Evolutionary conservation across 1,140 invertebrate genomes (phyloP).

Genomic region (Nixonia krombeini): DNA sequence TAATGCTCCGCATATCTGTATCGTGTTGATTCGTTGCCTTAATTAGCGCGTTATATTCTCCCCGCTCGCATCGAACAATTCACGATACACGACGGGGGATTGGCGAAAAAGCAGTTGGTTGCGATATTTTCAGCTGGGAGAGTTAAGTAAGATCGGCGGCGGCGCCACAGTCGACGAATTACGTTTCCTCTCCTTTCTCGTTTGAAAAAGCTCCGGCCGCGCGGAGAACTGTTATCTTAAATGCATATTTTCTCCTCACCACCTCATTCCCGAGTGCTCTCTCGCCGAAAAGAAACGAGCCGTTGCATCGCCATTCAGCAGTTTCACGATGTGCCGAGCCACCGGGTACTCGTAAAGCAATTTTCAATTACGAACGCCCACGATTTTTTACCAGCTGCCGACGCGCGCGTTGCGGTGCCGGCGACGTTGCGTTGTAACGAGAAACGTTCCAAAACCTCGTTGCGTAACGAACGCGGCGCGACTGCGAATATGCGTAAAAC

Average conservation of each 20-base stretch:
- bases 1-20: too few relatives aligned
- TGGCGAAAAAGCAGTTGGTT: too few relatives aligned
- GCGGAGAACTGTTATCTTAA: slow-evolving; percentile 40
- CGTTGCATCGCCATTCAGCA: slow-evolving; percentile 23
- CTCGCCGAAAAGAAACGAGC: slow-evolving; percentile 44
- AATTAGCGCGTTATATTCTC: too few relatives aligned
- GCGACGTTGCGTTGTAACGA: slow-evolving; percentile 38
- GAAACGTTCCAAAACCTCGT: slow-evolving; percentile 29
- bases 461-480: background rate
- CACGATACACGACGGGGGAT: too few relatives aligned
- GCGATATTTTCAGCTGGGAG: slow-evolving; percentile 32
- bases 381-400: slow-evolving; percentile 30
- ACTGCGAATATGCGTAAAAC: too few relatives aligned
- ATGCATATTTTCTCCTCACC: slow-evolving; percentile 40
- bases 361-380: slow-evolving; percentile 48
- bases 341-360: slow-evolving; percentile 36
- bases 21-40: too few relatives aligned
- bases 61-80: too few relatives aligned
- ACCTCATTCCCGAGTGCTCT: slow-evolving; percentile 16
- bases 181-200: slow-evolving; percentile 15
- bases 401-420: slow-evolving; percentile 25
- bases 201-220: slow-evolving; percentile 36
- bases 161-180: too few relatives aligned
- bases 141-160: too few relatives aligned
- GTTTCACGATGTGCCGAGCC: slow-evolving; percentile 29